Percentiles rank a stretch among this genome's conserved stretches.
Evolutionary conservation across 2,888 invertebrate species (phyloP).

Genomic region (Cephus rjabovi): DNA sequence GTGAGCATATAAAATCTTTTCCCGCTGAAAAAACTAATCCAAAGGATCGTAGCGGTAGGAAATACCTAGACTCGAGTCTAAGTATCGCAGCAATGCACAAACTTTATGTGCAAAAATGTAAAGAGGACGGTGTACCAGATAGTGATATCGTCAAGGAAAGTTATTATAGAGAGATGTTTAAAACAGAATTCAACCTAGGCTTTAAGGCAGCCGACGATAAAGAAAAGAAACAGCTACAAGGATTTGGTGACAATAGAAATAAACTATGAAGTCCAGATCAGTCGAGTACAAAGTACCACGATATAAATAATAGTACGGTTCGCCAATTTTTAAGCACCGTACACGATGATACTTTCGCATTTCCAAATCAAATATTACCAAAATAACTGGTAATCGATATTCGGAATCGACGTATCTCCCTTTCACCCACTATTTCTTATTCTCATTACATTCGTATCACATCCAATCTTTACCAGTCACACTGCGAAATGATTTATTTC

Average conservation of each 20-base stretch:
- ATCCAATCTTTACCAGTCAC: neutral
- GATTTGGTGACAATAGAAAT: constrained; percentile 18
- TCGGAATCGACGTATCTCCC: neutral
- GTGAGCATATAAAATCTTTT: constrained; percentile 49
- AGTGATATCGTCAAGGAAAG: constrained; percentile 49
- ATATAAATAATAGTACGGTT: neutral
- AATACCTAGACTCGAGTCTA: constrained; percentile 41
- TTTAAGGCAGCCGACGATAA: constrained; percentile 37
- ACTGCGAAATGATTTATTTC: neutral
- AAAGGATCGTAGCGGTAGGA: constrained; percentile 34
- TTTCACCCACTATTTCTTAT: neutral
- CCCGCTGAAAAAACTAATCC: constrained; percentile 37
- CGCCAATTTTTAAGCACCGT: neutral
- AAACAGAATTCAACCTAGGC: constrained; percentile 47
- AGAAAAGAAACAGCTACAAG: constrained; percentile 17
- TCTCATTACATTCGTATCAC: neutral
- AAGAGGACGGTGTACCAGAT: constrained; percentile 43
- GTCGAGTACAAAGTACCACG: neutral
- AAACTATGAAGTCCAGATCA: constrained; percentile 10
- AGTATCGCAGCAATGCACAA: constrained; percentile 50
- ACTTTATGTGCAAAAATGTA: constrained; percentile 44
- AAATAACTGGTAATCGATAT: neutral
- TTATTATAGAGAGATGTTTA: constrained; percentile 53
- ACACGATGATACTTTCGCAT: neutral
- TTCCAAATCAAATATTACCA: neutral